Conservation (phyloP, 2,797 vertebrate species). For the Megalops cyprinoides region DNA sequence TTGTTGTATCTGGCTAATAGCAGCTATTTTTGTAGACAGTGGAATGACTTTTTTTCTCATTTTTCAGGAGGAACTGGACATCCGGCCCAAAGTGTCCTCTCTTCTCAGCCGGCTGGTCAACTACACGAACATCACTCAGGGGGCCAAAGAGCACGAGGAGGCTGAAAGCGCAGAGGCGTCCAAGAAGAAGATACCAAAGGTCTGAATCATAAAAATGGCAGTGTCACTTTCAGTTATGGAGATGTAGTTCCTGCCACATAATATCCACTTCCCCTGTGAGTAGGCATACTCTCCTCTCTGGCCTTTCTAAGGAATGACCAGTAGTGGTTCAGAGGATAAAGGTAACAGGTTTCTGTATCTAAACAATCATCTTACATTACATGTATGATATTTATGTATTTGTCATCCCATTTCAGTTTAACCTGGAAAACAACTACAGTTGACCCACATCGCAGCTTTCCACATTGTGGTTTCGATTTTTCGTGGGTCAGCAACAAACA, state of each 20-base stretch:
- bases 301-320: not conserved
- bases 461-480: too few species aligned
- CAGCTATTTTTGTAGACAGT: slow-evolving; percentile 19
- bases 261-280: not conserved
- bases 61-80: slow-evolving; percentile 93
- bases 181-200: slow-evolving; percentile 87
- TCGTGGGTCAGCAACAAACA: too few species aligned
- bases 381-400: too few species aligned
- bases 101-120: slow-evolving; percentile 95
- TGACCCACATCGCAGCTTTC: too few species aligned
- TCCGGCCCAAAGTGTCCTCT: slow-evolving; percentile 96
- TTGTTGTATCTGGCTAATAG: too few species aligned
- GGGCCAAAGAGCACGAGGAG: slow-evolving; percentile 96
- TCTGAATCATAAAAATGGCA: slow-evolving; percentile 57
- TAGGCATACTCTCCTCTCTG: not conserved
- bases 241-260: not conserved
- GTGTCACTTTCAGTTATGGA: too few species aligned
- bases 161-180: slow-evolving; percentile 84
- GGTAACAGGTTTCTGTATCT: not conserved
- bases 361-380: too few species aligned
- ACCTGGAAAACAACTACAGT: too few species aligned
- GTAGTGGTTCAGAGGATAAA: not conserved
- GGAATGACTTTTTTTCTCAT: slow-evolving; percentile 10
- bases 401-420: too few species aligned
- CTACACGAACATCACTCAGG: slow-evolving; percentile 96